phyloP scores from a whole-genome alignment of 2,888 invertebrate genomes.

The Drosophila mimica region DNA sequence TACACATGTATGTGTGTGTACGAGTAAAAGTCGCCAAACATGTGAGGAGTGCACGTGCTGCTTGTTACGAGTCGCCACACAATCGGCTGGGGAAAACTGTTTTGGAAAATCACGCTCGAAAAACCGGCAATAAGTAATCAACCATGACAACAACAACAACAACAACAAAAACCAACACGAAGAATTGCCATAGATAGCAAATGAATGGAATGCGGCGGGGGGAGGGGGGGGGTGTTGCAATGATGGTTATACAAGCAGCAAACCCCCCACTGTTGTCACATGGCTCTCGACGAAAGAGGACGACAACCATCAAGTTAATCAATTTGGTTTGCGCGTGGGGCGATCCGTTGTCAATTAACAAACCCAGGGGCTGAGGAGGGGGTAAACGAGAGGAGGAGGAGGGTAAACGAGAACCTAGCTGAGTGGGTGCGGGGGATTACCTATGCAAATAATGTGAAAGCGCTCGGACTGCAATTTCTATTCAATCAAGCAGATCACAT shows the following conservation, averaged over 20 bases:
- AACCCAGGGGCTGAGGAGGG: neutral
- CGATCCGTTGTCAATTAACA: slow-evolving; percentile 14
- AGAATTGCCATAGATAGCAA: slow-evolving; percentile 7
- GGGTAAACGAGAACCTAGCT: too few species aligned
- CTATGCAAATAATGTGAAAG: neutral
- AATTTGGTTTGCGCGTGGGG: slow-evolving; percentile 44
- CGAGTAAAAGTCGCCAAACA: neutral
- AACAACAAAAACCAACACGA: neutral
- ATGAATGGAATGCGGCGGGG: slow-evolving; percentile 15
- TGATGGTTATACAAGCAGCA: slow-evolving; percentile 38
- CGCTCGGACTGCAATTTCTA: neutral
- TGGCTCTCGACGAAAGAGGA: slow-evolving; percentile 13
- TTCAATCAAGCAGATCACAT: neutral
- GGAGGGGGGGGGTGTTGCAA: neutral
- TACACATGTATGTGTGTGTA: neutral
- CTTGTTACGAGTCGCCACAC: neutral
- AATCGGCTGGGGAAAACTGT: neutral
- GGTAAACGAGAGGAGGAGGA: too few species aligned
- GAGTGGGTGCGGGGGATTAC: neutral
- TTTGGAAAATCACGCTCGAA: neutral
- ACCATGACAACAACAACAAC: slow-evolving; percentile 38
- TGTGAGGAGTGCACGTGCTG: slow-evolving; percentile 1
- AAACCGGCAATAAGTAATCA: slow-evolving; percentile 57
- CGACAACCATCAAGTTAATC: slow-evolving; percentile 40
- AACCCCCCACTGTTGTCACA: slow-evolving; percentile 32